phyloP scores from a whole-genome alignment of 2,797 vertebrate species.

The Gorsachius magnificus region DNA sequence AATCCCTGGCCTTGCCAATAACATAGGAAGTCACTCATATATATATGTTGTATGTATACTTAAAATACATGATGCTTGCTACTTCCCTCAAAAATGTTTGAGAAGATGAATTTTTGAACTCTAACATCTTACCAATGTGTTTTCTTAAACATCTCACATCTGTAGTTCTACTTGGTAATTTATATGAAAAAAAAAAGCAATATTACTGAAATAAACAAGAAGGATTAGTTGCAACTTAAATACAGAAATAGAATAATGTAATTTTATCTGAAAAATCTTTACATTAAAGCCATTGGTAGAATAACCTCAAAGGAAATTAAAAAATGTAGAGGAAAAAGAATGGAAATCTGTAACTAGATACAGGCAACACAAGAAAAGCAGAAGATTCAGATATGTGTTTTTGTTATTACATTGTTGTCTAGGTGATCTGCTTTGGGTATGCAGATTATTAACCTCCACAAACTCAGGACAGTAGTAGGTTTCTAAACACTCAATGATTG shows the following conservation, averaged over 20 bases:
- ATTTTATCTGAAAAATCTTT: not conserved
- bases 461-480: not conserved
- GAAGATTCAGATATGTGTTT: not conserved
- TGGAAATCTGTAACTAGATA: not conserved
- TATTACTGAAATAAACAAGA: not conserved
- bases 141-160: fast-evolving
- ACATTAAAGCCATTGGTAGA: not conserved
- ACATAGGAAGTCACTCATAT: not conserved
- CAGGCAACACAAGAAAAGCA: not conserved
- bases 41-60: not conserved
- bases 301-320: not conserved
- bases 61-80: not conserved
- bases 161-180: not conserved
- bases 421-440: not conserved
- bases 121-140: not conserved
- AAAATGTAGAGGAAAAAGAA: not conserved
- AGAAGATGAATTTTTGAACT: not conserved
- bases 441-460: not conserved
- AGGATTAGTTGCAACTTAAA: not conserved
- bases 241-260: not conserved
- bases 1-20: not conserved
- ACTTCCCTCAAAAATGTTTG: not conserved
- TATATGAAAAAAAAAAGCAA: not conserved
- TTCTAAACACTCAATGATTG: not conserved
- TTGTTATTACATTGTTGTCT: not conserved